Percentiles rank a stretch among this genome's conserved stretches.
phyloP scores from a whole-genome alignment of 2,797 vertebrate species.

The Margarornis squamiger region DNA sequence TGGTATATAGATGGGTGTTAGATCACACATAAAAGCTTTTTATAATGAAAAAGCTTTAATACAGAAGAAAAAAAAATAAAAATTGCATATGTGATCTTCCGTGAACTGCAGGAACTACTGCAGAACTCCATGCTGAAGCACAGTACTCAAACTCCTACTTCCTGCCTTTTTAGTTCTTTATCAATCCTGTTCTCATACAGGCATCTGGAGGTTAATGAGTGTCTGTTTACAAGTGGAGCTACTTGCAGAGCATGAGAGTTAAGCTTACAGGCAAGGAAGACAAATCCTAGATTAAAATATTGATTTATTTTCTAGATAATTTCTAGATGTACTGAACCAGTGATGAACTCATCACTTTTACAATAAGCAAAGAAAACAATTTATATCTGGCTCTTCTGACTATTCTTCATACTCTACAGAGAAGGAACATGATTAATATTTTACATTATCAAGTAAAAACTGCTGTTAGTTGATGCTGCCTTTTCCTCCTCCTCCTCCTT shows the following conservation, averaged over 20 bases:
- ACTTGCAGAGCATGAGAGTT: not conserved
- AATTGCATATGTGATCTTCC: not conserved
- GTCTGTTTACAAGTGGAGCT: not conserved
- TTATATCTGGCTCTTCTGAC: not conserved
- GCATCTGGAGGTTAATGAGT: not conserved
- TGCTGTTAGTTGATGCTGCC: not conserved
- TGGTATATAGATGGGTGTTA: not conserved
- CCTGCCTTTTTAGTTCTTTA: not conserved
- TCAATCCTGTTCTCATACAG: not conserved
- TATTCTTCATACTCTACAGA: not conserved
- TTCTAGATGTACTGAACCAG: not conserved
- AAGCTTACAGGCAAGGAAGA: not conserved
- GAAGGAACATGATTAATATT: not conserved
- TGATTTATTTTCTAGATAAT: not conserved
- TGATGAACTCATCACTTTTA: not conserved
- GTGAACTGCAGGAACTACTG: not conserved
- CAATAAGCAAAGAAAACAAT: not conserved
- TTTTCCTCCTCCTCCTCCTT: not conserved
- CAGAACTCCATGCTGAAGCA: not conserved
- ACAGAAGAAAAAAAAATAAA: not conserved
- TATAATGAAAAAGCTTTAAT: not conserved
- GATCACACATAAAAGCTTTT: not conserved
- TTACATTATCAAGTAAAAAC: not conserved
- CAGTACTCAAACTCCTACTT: not conserved
- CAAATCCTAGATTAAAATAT: not conserved